Evolutionary conservation across 2,888 invertebrate genomes (phyloP).

Genomic region (Meganola albula): DNA sequence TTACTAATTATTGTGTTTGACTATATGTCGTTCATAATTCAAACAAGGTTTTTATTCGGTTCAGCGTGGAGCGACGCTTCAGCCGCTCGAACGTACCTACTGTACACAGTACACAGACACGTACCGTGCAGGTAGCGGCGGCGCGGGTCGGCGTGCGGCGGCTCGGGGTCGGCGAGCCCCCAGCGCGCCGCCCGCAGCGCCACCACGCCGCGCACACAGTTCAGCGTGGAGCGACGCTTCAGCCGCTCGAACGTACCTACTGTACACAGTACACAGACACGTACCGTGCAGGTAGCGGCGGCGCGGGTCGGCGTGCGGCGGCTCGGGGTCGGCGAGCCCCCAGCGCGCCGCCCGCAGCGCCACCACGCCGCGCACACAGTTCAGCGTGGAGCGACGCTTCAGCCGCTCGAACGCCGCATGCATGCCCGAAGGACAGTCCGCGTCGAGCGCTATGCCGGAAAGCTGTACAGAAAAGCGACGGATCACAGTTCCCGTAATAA

Average conservation of each 20-base stretch:
- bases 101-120: too few relatives aligned
- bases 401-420: conserved; percentile 68
- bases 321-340: conserved; percentile 59
- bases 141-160: conserved; percentile 20
- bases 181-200: conserved; percentile 66
- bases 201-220: conserved; percentile 58
- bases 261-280: too few relatives aligned
- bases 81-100: too few relatives aligned
- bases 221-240: conserved; percentile 49
- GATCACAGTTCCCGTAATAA: too few relatives aligned
- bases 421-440: conserved; percentile 69
- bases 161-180: conserved; percentile 59
- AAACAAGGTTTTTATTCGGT: too few relatives aligned
- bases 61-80: too few relatives aligned
- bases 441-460: conserved; percentile 72
- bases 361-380: conserved; percentile 58
- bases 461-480: conserved; percentile 36
- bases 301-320: conserved; percentile 20
- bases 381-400: conserved; percentile 49
- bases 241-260: conserved; percentile 70
- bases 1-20: too few relatives aligned
- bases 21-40: too few relatives aligned
- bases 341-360: conserved; percentile 66
- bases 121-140: conserved; percentile 11
- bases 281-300: conserved; percentile 10